Percentiles rank a stretch among this genome's conserved stretches.
These are phyloP conservation scores for Apodemus speciosus DNA, from an alignment of 2,113 vertebrate species.

Conservation along the genomic window DNA sequence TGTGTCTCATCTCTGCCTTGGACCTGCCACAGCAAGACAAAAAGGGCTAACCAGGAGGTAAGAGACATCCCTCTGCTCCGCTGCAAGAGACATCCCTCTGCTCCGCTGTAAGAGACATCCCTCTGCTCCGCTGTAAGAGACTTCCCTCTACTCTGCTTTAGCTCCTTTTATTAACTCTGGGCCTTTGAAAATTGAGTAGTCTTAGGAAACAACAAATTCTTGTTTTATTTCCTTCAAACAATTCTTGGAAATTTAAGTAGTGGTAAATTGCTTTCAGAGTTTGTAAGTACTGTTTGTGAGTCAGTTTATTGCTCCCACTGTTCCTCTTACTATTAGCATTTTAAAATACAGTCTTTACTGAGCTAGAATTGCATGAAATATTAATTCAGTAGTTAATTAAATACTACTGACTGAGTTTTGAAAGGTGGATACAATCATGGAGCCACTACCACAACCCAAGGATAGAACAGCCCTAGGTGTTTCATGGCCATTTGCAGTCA, in stretches of 20 bases:
- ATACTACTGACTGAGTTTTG: background rate
- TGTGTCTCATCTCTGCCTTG: constrained; percentile 98
- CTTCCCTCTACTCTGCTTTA: no score
- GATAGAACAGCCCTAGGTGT: background rate
- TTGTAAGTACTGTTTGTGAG: background rate
- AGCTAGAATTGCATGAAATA: background rate
- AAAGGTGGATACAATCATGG: background rate
- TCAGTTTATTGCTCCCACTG: background rate
- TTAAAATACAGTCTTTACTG: background rate
- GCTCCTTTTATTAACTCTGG: background rate
- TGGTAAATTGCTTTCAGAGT: background rate
- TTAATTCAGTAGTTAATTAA: constrained; percentile 16
- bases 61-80: background rate
- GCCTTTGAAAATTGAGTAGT: background rate
- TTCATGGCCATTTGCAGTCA: background rate
- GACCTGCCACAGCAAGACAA: constrained; percentile 82
- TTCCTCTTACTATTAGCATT: constrained; percentile 20
- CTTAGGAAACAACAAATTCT: constrained; percentile 9
- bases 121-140: background rate
- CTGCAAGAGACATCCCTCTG: background rate
- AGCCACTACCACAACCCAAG: background rate
- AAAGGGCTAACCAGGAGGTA: background rate
- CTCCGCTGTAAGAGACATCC: background rate
- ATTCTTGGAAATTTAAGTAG: background rate
- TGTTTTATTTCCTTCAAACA: background rate